Conservation (phyloP, 2,113 vertebrate genomes). For the Brienomyrus longianalis region DNA sequence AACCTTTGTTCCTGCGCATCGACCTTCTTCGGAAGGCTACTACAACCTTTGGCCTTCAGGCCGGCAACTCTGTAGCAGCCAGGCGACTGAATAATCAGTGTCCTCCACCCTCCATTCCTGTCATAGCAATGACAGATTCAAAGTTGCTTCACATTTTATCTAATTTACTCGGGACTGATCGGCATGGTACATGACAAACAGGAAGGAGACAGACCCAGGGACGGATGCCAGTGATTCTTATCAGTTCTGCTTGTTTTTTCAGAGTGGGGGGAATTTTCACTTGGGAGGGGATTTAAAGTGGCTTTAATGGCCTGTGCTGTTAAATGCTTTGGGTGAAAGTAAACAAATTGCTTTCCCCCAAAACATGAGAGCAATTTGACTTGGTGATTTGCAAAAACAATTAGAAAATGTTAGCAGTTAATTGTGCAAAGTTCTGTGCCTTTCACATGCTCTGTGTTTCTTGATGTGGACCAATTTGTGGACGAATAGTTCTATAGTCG, state of each 20-base stretch:
- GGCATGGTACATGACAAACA: constrained; percentile 14
- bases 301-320: neutral
- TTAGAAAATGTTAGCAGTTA: neutral
- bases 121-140: neutral
- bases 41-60: neutral
- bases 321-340: neutral
- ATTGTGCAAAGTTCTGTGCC: neutral
- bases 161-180: constrained; percentile 40
- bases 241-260: neutral
- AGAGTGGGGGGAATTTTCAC: neutral
- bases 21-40: neutral
- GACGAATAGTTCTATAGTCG: neutral
- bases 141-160: constrained; percentile 39
- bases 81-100: neutral
- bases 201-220: constrained; percentile 7
- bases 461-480: neutral
- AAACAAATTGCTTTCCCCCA: neutral
- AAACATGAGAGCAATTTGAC: neutral
- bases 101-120: neutral
- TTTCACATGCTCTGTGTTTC: neutral
- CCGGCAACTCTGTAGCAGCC: neutral
- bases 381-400: neutral
- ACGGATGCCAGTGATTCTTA: constrained; percentile 8
- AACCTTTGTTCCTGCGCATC: neutral
- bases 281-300: neutral